Percentiles rank a stretch among this genome's conserved stretches.
Evolutionary conservation across 2,113 vertebrate species (phyloP).

Genomic region (Nannobrachium achirus): DNA sequence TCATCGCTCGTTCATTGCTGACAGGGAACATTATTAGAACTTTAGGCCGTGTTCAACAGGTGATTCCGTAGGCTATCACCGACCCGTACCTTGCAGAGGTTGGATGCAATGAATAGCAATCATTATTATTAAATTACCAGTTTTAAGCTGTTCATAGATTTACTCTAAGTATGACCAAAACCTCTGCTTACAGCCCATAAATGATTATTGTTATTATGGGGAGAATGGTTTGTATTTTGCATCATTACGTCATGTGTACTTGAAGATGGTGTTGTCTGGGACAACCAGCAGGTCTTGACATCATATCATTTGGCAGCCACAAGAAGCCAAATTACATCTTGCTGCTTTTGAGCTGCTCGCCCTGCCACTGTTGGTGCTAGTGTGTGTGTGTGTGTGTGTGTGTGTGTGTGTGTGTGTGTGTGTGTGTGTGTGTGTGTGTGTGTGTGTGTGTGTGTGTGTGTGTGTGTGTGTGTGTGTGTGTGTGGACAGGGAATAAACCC

Average conservation of each 20-base stretch:
- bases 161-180: too few species aligned
- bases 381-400: too few species aligned
- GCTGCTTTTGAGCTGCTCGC: neutral
- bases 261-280: neutral
- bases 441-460: slow-evolving; percentile 9
- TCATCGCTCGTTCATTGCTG: neutral
- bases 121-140: neutral
- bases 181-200: too few species aligned
- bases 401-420: neutral
- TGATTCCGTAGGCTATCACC: neutral
- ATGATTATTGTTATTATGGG: neutral
- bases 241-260: slow-evolving; percentile 17
- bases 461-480: neutral
- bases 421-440: neutral
- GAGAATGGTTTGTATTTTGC: neutral
- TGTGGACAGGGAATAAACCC: too few species aligned
- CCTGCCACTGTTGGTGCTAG: neutral
- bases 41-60: slow-evolving; percentile 30
- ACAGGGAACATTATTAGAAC: neutral
- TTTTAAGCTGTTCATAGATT: neutral
- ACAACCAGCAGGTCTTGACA: neutral
- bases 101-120: neutral
- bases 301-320: slow-evolving; percentile 23
- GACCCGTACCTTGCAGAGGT: too few species aligned
- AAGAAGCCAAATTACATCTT: slow-evolving; percentile 4